A percentile compares a stretch with the other conserved stretches of the same genome.
These are phyloP conservation scores for Cheilosia vulpina DNA, from an alignment of 2,888 invertebrate species.

Conservation along the genomic window DNA sequence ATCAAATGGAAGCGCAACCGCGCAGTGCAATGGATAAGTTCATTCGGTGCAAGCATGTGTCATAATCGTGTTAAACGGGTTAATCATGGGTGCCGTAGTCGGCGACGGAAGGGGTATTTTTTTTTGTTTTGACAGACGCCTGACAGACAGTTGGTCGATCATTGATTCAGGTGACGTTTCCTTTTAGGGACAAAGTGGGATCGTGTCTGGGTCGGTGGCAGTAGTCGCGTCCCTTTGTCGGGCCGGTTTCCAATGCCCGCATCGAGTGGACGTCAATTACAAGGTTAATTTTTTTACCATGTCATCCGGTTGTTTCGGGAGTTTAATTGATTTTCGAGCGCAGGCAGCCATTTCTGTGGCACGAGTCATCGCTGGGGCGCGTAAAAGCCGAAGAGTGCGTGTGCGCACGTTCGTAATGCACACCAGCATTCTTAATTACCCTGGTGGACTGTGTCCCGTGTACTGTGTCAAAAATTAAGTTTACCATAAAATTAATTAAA, in stretches of 20 bases:
- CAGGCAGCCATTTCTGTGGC: slow-evolving; percentile 45
- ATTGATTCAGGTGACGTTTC: slow-evolving; percentile 34
- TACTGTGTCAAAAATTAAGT: slow-evolving; percentile 19
- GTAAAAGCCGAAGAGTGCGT: slow-evolving; percentile 8
- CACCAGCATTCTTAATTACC: slow-evolving; percentile 56
- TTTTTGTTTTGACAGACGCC: slow-evolving; percentile 38
- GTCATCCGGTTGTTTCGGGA: slow-evolving; percentile 63
- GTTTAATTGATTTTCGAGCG: slow-evolving; percentile 60
- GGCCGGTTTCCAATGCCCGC: slow-evolving; percentile 46
- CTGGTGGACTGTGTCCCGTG: not conserved
- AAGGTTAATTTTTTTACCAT: slow-evolving; percentile 60
- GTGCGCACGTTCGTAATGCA: slow-evolving; percentile 41
- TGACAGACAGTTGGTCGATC: slow-evolving; percentile 47
- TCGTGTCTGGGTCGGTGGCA: slow-evolving; percentile 25
- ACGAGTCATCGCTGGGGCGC: slow-evolving; percentile 40
- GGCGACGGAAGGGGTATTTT: not conserved
- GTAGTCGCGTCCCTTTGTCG: slow-evolving; percentile 31
- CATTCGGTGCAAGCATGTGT: slow-evolving; percentile 54
- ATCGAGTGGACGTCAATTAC: slow-evolving; percentile 64
- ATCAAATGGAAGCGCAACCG: slow-evolving; percentile 53
- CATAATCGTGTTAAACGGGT: slow-evolving; percentile 60
- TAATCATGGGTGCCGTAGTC: slow-evolving; percentile 47
- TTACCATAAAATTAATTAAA: slow-evolving; percentile 43
- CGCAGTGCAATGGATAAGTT: slow-evolving; percentile 41
- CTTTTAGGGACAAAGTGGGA: slow-evolving; percentile 11